Percentiles rank a stretch among this genome's conserved stretches.
Evolutionary conservation across 2,888 invertebrate species (phyloP).

Genomic region (Tipula vernalis): DNA sequence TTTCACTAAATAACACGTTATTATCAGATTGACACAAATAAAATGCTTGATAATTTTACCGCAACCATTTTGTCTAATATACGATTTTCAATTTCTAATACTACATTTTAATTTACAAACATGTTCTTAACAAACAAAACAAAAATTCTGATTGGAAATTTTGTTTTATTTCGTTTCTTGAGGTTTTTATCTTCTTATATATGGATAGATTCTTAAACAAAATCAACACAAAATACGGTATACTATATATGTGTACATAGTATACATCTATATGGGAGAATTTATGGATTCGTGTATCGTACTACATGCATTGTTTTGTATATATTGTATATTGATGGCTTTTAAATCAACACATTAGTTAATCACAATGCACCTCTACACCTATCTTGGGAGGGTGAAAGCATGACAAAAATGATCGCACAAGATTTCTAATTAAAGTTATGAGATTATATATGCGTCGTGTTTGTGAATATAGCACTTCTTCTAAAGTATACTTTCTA

Average conservation of each 20-base stretch:
- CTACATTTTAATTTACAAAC: background rate
- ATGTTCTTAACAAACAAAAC: background rate
- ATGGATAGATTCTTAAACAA: background rate
- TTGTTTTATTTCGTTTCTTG: background rate
- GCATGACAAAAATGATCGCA: background rate
- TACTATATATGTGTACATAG: too few relatives aligned
- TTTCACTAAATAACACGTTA: background rate
- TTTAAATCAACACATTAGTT: background rate
- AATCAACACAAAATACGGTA: background rate
- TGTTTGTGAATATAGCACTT: background rate
- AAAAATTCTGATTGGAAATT: background rate
- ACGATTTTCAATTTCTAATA: background rate
- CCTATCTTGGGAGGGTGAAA: background rate
- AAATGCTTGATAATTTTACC: background rate
- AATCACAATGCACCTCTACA: background rate
- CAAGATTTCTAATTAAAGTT: background rate
- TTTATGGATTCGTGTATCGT: background rate
- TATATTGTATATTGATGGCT: background rate
- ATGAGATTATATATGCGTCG: background rate
- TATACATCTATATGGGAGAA: background rate
- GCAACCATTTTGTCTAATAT: background rate
- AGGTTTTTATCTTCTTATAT: background rate
- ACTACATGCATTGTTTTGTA: background rate
- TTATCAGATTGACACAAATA: background rate
- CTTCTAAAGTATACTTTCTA: background rate